Evolutionary conservation across 2,888 invertebrate genomes (phyloP).

Genomic region (Alloscopus bannaensis): DNA sequence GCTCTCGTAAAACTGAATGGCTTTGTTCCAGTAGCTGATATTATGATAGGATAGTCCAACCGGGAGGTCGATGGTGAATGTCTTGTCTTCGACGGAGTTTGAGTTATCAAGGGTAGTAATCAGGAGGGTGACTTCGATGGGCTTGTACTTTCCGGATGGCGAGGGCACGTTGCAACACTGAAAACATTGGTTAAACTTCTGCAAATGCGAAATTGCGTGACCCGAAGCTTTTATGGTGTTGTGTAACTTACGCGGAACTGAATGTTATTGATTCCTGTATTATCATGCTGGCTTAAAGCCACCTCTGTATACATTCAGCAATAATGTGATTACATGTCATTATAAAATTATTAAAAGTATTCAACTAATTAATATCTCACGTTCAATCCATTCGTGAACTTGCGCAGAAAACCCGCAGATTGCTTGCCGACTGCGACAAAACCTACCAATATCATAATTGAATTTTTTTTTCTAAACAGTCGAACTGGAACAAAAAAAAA

Average conservation of each 20-base stretch:
- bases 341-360: not conserved
- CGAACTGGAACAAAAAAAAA: no score
- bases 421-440: constrained; percentile 3
- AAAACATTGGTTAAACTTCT: no score
- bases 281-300: not conserved
- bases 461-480: no score
- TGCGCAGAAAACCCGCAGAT: not conserved
- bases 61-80: not conserved
- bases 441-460: no score
- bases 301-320: not conserved
- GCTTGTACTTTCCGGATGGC: not conserved
- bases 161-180: constrained; percentile 4
- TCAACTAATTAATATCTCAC: no score
- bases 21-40: not conserved
- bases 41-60: not conserved
- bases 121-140: not conserved
- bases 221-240: not conserved
- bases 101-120: not conserved
- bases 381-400: constrained; percentile 5
- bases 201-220: not conserved
- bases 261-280: constrained; percentile 9
- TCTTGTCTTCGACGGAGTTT: not conserved
- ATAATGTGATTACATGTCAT: not conserved
- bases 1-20: constrained; percentile 7
- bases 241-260: not conserved